phyloP scores from a whole-genome alignment of 2,113 vertebrate genomes.

The Pholis gunnellus region DNA sequence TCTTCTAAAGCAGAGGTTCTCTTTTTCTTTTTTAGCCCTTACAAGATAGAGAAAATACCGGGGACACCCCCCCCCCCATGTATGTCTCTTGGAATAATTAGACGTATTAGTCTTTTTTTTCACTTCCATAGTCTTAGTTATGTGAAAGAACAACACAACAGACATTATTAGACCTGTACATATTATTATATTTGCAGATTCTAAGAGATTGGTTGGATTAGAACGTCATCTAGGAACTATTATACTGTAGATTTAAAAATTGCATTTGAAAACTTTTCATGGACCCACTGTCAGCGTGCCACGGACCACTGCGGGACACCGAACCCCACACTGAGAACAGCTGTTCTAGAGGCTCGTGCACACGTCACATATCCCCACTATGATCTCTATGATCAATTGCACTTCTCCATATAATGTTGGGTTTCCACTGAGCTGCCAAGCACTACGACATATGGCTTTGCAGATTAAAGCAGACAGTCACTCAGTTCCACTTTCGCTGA shows the following conservation, averaged over 20 bases:
- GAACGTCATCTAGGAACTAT: no score
- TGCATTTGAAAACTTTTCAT: neutral
- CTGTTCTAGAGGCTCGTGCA: slow-evolving; percentile 13
- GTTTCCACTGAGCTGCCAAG: slow-evolving; percentile 33
- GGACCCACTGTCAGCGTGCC: neutral
- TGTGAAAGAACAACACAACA: no score
- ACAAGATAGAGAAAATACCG: no score
- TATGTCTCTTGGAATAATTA: no score
- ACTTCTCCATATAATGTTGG: slow-evolving; percentile 32
- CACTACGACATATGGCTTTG: slow-evolving; percentile 26
- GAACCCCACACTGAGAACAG: neutral
- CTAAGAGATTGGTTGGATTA: no score
- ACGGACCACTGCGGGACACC: neutral
- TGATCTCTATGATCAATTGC: slow-evolving; percentile 49
- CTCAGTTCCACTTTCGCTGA: slow-evolving; percentile 58
- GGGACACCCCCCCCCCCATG: no score
- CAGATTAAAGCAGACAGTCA: slow-evolving; percentile 60
- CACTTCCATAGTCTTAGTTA: no score
- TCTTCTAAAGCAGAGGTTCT: neutral
- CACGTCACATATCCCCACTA: slow-evolving; percentile 19
- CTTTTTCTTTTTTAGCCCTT: neutral
- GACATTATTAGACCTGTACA: no score
- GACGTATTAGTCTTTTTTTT: neutral
- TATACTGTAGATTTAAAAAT: no score
- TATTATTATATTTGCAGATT: no score